phyloP scores from a whole-genome alignment of 2,888 invertebrate species.

The Lomographa bimaculata region DNA sequence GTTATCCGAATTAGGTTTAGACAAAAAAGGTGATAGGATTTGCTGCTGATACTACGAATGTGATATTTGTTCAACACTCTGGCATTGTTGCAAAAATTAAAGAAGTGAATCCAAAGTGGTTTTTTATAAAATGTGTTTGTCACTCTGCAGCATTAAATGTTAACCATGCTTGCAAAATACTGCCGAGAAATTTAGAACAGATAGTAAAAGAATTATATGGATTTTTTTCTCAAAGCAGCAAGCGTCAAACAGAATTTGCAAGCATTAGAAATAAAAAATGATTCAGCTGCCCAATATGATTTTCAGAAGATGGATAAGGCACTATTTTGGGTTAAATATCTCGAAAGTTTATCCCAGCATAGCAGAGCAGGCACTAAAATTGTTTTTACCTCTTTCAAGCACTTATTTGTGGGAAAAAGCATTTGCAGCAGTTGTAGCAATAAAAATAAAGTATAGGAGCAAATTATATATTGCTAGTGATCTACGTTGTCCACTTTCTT shows the following conservation, averaged over 20 bases:
- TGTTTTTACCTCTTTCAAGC: too few species aligned
- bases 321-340: too few species aligned
- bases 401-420: too few species aligned
- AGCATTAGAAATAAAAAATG: too few species aligned
- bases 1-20: constrained; percentile 6
- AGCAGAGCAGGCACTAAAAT: too few species aligned
- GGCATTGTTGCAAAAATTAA: constrained; percentile 31
- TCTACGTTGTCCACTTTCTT: constrained; percentile 20
- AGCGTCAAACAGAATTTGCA: constrained; percentile 30
- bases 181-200: constrained; percentile 26
- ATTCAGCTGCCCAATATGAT: too few species aligned
- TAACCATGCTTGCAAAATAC: constrained; percentile 21
- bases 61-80: constrained; percentile 25
- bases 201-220: constrained; percentile 30
- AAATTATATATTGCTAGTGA: too few species aligned
- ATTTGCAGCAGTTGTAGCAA: too few species aligned
- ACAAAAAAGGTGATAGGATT: constrained; percentile 21
- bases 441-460: too few species aligned
- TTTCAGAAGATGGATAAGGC: too few species aligned
- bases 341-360: too few species aligned
- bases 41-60: constrained; percentile 27
- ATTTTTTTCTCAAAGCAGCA: constrained; percentile 32
- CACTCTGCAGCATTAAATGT: constrained; percentile 25
- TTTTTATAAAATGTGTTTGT: constrained; percentile 31
- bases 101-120: constrained; percentile 27